Evolutionary conservation across 2,113 vertebrate species (phyloP).

Genomic region (Nesoenas mayeri): DNA sequence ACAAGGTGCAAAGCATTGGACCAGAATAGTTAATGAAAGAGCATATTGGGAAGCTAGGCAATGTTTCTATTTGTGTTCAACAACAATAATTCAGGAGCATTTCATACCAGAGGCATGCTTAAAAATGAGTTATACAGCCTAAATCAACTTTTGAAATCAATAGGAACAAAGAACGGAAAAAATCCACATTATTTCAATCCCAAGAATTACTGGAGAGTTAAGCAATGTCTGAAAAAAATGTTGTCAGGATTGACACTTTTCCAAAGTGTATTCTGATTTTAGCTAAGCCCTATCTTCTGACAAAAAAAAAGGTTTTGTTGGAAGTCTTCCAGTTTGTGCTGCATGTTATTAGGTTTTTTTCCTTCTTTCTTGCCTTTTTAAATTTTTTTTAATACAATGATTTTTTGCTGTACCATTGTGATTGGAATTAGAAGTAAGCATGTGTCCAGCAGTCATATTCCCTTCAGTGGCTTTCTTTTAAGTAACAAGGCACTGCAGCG

Average conservation of each 20-base stretch:
- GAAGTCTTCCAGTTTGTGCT: neutral
- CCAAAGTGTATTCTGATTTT: neutral
- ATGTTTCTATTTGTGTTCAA: neutral
- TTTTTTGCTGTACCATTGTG: neutral
- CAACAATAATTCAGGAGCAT: neutral
- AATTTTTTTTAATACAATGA: neutral
- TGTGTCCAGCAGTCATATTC: neutral
- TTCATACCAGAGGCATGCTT: neutral
- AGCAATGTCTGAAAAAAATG: neutral
- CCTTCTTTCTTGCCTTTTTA: neutral
- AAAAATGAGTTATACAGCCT: neutral
- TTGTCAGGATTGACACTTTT: neutral
- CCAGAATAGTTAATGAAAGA: neutral
- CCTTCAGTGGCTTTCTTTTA: constrained; percentile 1
- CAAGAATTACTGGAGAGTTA: neutral
- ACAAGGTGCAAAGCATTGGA: neutral
- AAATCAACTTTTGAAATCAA: constrained; percentile 14
- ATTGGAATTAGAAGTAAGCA: neutral
- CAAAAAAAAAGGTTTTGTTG: neutral
- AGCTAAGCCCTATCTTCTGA: neutral
- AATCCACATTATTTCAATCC: neutral
- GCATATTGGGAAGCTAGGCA: neutral
- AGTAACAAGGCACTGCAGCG: constrained; percentile 30
- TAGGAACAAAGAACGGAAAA: neutral
- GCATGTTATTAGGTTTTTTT: neutral